phyloP scores from a whole-genome alignment of 2,113 vertebrate genomes.

The Engraulis encrasicolus region DNA sequence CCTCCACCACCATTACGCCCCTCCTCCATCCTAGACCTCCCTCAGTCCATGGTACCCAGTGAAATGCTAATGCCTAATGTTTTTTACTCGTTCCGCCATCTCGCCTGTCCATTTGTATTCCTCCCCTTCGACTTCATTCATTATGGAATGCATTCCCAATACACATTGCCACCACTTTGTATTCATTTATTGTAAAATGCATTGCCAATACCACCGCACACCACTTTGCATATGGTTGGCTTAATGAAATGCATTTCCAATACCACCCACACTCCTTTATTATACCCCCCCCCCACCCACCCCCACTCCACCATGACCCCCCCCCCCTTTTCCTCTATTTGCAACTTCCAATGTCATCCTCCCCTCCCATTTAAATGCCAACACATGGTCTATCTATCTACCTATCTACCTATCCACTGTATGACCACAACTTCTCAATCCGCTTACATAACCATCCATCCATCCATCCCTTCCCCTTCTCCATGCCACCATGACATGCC shows the following conservation, averaged over 20 bases:
- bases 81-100: not conserved
- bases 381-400: not conserved
- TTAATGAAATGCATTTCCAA: no score
- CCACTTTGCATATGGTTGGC: no score
- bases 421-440: not conserved
- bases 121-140: no score
- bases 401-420: not conserved
- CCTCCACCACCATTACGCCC: no score
- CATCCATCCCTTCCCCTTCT: not conserved
- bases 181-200: not conserved
- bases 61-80: not conserved
- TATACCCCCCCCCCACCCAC: no score
- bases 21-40: conserved; percentile 38
- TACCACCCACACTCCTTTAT: no score
- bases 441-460: not conserved
- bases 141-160: no score
- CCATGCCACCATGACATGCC: no score
- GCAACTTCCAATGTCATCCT: no score
- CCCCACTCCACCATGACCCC: no score
- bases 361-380: not conserved
- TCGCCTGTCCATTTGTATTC: not conserved
- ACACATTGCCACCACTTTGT: no score
- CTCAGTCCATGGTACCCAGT: conserved; percentile 26
- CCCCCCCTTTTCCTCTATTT: not conserved
- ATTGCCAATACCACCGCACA: not conserved